Percentiles rank a stretch among this genome's conserved stretches.
phyloP scores from a whole-genome alignment of 2,113 vertebrate species.

The Pionites leucogaster region DNA sequence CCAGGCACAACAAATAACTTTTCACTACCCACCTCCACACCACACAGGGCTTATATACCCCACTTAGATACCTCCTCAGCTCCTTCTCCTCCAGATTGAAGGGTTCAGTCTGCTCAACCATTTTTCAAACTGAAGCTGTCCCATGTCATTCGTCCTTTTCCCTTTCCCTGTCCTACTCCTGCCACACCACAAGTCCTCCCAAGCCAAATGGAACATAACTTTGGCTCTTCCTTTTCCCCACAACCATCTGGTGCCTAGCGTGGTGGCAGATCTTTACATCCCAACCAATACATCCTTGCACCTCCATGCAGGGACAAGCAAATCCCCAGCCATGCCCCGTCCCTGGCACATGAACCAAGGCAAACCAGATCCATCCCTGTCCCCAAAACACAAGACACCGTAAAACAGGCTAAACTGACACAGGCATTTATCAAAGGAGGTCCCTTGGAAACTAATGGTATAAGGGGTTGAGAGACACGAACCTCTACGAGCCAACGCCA shows the following conservation, averaged over 20 bases:
- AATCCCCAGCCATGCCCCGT: neutral
- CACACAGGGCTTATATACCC: neutral
- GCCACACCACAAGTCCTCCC: fast-evolving
- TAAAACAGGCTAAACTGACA: neutral
- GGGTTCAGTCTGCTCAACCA: neutral
- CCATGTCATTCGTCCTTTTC: neutral
- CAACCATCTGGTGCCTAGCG: fast-evolving
- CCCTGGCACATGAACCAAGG: neutral
- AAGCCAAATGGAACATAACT: neutral
- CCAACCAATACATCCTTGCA: neutral
- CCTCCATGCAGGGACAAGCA: neutral
- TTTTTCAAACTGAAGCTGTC: neutral
- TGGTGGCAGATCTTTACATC: neutral
- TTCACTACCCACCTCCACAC: neutral
- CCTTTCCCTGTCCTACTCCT: neutral
- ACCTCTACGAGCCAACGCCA: fast-evolving
- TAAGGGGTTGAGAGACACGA: neutral
- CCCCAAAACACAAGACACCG: neutral
- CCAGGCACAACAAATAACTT: neutral
- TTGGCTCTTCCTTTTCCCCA: neutral
- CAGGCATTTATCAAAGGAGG: neutral
- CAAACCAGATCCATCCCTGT: fast-evolving
- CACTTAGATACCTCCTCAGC: neutral
- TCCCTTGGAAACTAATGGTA: neutral
- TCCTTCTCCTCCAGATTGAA: neutral